These are phyloP conservation scores for Disparrhopalites patrizii DNA, from an alignment of 2,888 invertebrate species.

Conservation along the genomic window DNA sequence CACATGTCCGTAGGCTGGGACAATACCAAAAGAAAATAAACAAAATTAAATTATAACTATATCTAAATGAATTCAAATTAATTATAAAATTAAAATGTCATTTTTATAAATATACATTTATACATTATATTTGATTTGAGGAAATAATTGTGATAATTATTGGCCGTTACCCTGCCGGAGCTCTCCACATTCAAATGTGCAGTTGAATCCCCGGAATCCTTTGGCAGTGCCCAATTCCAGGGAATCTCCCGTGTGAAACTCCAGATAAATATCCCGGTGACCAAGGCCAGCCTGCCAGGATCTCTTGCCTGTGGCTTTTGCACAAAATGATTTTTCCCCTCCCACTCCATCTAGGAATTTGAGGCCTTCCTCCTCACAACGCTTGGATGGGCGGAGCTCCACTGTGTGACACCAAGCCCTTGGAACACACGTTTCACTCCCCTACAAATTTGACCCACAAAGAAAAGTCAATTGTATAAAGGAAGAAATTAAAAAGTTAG, in stretches of 20 bases:
- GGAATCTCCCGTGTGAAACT: slow-evolving; percentile 4
- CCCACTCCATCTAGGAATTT: slow-evolving; percentile 16
- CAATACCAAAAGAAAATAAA: neutral
- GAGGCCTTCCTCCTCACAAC: slow-evolving; percentile 3
- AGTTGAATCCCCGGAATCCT: neutral
- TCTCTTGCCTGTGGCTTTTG: neutral
- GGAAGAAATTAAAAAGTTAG: too few relatives aligned
- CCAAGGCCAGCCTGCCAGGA: neutral
- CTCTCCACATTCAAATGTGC: neutral
- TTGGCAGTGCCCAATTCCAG: neutral
- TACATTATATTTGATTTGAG: too few relatives aligned
- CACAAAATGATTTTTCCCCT: slow-evolving; percentile 13
- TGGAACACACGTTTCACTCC: slow-evolving; percentile 8
- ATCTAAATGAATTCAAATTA: neutral
- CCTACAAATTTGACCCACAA: neutral
- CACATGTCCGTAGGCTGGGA: neutral
- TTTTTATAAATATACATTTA: too few relatives aligned
- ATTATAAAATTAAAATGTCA: neutral
- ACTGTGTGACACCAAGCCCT: neutral
- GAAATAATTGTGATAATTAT: too few relatives aligned
- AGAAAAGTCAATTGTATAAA: too few relatives aligned
- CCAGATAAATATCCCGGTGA: slow-evolving; percentile 4
- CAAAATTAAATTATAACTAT: neutral
- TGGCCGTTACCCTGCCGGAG: too few relatives aligned
- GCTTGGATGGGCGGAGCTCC: neutral